Percentiles rank a stretch among this genome's conserved stretches.
These are phyloP conservation scores for Argopecten irradians DNA, from an alignment of 1,140 invertebrate species.

Conservation along the genomic window DNA sequence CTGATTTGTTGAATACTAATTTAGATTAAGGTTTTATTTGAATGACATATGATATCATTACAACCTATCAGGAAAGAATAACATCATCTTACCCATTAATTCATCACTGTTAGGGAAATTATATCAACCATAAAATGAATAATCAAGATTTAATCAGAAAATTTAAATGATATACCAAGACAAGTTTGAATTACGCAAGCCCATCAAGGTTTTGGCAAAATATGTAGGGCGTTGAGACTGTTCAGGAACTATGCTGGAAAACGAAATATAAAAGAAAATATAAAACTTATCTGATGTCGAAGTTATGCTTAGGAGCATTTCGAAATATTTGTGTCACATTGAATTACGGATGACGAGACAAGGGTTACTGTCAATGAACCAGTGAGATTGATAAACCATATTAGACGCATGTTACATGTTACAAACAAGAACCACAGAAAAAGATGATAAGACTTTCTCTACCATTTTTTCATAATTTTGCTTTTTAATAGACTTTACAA, in stretches of 20 bases:
- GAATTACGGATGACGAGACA: neutral
- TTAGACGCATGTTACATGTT: neutral
- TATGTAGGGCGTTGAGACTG: neutral
- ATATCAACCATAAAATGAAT: too few species aligned
- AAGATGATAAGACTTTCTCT: too few species aligned
- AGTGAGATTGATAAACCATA: neutral
- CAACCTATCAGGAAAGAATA: neutral
- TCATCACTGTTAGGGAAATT: too few species aligned
- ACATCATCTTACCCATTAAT: neutral
- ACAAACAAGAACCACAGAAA: neutral
- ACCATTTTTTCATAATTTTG: neutral
- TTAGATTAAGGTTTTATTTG: too few species aligned
- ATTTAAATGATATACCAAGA: neutral
- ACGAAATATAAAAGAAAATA: neutral
- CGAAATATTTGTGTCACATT: neutral
- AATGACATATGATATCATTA: neutral
- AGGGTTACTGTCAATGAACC: neutral
- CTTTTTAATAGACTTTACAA: neutral
- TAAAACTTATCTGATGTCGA: neutral
- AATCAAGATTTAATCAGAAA: neutral
- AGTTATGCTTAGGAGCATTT: neutral
- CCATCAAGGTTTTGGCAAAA: neutral
- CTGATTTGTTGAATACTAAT: too few species aligned
- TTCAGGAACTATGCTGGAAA: neutral
- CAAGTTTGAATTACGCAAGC: neutral